These are phyloP conservation scores for Engystomops pustulosus DNA, from an alignment of 2,113 vertebrate genomes.

Conservation along the genomic window DNA sequence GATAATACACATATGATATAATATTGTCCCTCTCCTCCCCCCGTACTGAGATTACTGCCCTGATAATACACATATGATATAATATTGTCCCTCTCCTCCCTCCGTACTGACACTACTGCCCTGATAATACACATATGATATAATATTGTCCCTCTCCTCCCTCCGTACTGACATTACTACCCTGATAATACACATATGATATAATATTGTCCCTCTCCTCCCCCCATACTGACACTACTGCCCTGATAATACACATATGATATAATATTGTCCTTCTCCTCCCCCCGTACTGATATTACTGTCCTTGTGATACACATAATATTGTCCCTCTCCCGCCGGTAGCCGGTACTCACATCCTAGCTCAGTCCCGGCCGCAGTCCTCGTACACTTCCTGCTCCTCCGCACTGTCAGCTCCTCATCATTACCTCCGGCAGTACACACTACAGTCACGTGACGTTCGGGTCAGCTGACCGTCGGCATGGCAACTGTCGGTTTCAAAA, in stretches of 20 bases:
- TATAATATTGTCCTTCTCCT: neutral
- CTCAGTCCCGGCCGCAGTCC: too few relatives aligned
- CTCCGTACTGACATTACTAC: too few relatives aligned
- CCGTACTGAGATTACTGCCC: neutral
- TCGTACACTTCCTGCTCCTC: neutral
- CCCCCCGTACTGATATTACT: neutral
- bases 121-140: too few relatives aligned
- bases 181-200: too few relatives aligned
- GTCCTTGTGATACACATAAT: neutral
- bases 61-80: too few relatives aligned
- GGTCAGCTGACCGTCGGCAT: slow-evolving; percentile 21
- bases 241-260: neutral
- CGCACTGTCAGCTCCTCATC: neutral
- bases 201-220: too few relatives aligned
- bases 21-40: neutral
- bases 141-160: too few relatives aligned
- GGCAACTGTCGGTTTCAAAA: neutral
- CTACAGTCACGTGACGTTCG: slow-evolving; percentile 21
- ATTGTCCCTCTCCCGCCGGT: neutral
- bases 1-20: too few relatives aligned
- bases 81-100: too few relatives aligned
- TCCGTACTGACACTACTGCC: too few relatives aligned
- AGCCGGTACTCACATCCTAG: neutral
- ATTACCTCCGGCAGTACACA: neutral
- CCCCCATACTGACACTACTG: too few relatives aligned